phyloP scores from a whole-genome alignment of 2,797 vertebrate species.

The Sebastes dallii region DNA sequence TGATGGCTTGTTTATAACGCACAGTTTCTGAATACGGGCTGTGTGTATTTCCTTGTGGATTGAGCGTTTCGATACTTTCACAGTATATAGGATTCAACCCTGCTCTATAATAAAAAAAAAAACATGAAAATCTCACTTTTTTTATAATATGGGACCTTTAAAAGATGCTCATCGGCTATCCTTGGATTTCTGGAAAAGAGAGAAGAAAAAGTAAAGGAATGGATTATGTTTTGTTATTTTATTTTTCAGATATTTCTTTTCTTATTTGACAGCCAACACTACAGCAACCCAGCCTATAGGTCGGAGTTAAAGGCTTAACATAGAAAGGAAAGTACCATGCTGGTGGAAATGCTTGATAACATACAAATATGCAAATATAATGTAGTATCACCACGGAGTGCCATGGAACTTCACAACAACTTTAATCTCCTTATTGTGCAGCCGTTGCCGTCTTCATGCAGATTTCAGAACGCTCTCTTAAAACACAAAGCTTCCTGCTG shows the following conservation, averaged over 20 bases:
- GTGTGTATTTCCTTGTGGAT: too few species aligned
- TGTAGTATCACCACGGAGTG: neutral
- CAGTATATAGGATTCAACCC: too few species aligned
- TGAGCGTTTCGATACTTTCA: too few species aligned
- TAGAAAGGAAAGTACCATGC: neutral
- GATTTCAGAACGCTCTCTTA: neutral
- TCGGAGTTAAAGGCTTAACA: too few species aligned
- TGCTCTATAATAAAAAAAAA: too few species aligned
- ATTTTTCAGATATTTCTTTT: neutral
- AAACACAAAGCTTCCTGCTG: neutral
- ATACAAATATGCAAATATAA: constrained; percentile 1
- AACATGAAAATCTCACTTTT: too few species aligned
- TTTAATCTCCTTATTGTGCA: neutral
- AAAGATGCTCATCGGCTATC: neutral
- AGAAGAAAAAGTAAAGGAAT: neutral
- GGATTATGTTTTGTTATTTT: neutral
- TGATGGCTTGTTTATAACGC: too few species aligned
- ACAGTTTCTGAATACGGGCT: too few species aligned
- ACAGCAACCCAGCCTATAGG: neutral
- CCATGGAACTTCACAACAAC: neutral
- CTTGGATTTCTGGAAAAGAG: neutral
- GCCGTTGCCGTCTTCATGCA: neutral
- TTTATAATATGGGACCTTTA: too few species aligned
- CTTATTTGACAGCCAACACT: neutral
- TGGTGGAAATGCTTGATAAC: neutral